Conservation (phyloP, 1,140 invertebrate species). For the Microvelia longipes region DNA sequence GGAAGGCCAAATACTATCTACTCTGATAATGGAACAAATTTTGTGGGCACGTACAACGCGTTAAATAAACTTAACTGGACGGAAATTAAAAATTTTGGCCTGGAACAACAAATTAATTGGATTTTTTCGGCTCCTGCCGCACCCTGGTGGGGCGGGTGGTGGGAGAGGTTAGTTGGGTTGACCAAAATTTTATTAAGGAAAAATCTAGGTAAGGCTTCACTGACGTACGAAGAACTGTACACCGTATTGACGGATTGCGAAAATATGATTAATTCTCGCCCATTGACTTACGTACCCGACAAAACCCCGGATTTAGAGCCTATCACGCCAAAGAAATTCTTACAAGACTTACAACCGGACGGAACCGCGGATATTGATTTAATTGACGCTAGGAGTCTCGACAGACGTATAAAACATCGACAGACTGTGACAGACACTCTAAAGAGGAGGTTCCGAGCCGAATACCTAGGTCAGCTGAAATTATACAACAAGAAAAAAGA, state of each 20-base stretch:
- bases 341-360: conserved; percentile 19
- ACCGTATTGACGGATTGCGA: conserved; percentile 27
- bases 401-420: conserved; percentile 3
- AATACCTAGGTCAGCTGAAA: conserved; percentile 12
- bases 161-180: conserved; percentile 29
- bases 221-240: conserved; percentile 25
- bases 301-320: conserved; percentile 17
- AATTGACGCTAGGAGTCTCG: conserved; percentile 1
- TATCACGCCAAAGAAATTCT: conserved; percentile 21
- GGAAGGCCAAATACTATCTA: conserved; percentile 27
- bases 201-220: conserved; percentile 21
- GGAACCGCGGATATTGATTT: conserved; percentile 18
- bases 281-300: conserved; percentile 26
- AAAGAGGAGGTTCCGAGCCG: conserved; percentile 7
- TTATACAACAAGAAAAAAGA: background rate
- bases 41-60: conserved; percentile 17
- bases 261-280: conserved; percentile 26
- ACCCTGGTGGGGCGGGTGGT: conserved; percentile 32
- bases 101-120: conserved; percentile 23
- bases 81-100: conserved; percentile 9
- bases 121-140: conserved; percentile 27
- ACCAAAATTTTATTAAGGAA: conserved; percentile 24
- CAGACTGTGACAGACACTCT: conserved; percentile 6
- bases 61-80: conserved; percentile 18
- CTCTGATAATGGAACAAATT: conserved; percentile 31